Conservation (phyloP, 2,888 invertebrate species). For the Lochmaea crataegi region DNA sequence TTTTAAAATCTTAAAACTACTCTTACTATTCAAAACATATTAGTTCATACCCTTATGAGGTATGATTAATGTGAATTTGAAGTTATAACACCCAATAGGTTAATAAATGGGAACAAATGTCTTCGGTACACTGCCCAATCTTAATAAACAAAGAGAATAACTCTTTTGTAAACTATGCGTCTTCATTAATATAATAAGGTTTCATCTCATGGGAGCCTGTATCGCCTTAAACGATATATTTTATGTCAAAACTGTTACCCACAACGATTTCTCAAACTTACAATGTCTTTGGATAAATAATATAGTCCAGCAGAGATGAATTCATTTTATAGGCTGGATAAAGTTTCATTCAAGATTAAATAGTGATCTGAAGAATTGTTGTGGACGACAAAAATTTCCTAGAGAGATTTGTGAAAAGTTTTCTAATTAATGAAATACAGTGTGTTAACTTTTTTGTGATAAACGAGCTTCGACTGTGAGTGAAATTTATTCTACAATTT, state of each 20-base stretch:
- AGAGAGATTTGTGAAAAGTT: no score
- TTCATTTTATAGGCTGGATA: neutral
- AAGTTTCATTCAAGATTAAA: no score
- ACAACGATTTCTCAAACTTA: slow-evolving; percentile 42
- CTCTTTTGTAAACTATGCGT: slow-evolving; percentile 15
- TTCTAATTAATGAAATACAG: no score
- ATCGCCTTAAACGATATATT: slow-evolving; percentile 36
- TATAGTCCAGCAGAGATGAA: neutral
- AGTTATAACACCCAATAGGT: neutral
- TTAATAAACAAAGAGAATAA: slow-evolving; percentile 4
- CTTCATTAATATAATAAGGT: slow-evolving; percentile 26
- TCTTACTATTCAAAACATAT: no score
- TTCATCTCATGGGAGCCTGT: slow-evolving; percentile 19
- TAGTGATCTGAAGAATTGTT: no score
- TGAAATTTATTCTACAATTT: no score
- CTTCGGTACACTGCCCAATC: neutral
- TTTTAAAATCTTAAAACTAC: no score
- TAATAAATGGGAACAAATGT: neutral
- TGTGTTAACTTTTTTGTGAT: no score
- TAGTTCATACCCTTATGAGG: no score
- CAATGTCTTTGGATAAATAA: neutral
- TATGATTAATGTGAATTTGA: neutral
- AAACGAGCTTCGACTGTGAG: no score
- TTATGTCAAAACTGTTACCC: slow-evolving; percentile 44
- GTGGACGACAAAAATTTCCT: no score